A percentile compares a stretch with the other conserved stretches of the same genome.
These are phyloP conservation scores for Cathartes aura DNA, from an alignment of 2,113 vertebrate genomes.

Conservation along the genomic window DNA sequence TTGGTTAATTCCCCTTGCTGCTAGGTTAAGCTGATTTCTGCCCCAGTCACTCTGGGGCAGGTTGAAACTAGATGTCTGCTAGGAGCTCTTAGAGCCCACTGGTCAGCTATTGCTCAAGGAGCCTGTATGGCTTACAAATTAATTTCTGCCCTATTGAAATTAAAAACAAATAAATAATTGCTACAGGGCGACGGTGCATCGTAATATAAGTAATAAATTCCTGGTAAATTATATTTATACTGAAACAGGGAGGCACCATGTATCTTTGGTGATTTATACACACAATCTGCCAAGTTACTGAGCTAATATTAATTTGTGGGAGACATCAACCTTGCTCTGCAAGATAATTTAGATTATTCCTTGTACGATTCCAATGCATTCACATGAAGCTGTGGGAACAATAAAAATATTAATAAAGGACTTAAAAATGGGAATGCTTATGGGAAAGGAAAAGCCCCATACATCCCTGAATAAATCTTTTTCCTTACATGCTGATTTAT, in stretches of 20 bases:
- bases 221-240: constrained; percentile 13
- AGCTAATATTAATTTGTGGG: constrained; percentile 51
- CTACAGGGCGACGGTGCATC: background rate
- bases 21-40: background rate
- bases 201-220: constrained; percentile 41
- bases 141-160: constrained; percentile 21
- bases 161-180: constrained; percentile 55
- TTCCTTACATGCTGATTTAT: background rate
- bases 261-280: constrained; percentile 45
- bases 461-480: background rate
- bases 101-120: background rate
- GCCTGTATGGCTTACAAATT: background rate
- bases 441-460: background rate
- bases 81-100: background rate
- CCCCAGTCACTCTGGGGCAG: background rate
- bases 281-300: constrained; percentile 27
- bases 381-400: background rate
- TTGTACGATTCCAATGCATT: background rate
- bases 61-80: background rate
- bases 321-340: constrained; percentile 11
- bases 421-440: background rate
- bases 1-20: background rate
- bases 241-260: constrained; percentile 21
- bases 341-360: constrained; percentile 38
- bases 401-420: background rate